phyloP scores from a whole-genome alignment of 2,888 invertebrate genomes.

The Melipona bicolor region DNA sequence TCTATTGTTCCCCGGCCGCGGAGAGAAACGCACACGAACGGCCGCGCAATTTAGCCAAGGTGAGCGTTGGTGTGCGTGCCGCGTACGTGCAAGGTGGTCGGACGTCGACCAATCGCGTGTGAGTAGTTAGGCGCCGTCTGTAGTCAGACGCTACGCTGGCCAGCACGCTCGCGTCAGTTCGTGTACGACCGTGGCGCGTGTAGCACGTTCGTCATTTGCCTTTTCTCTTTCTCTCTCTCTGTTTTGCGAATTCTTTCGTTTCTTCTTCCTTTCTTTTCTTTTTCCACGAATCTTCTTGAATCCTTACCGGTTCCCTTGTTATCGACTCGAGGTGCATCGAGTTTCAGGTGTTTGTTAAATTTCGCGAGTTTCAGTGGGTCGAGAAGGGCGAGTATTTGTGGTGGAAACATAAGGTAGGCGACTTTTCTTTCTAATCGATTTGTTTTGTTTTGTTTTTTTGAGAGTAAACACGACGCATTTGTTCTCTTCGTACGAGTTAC shows the following conservation, averaged over 20 bases:
- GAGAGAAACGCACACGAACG: conserved; percentile 19
- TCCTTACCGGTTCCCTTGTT: not conserved
- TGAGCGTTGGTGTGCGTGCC: conserved; percentile 13
- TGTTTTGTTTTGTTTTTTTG: no score
- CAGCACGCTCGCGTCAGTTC: conserved; percentile 58
- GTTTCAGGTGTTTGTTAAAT: no score
- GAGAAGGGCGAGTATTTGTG: no score
- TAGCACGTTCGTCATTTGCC: not conserved
- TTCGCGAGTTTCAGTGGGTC: no score
- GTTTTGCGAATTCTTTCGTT: not conserved
- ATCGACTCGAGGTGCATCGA: not conserved
- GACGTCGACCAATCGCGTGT: conserved; percentile 64
- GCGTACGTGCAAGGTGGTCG: conserved; percentile 52
- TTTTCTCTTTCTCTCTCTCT: not conserved
- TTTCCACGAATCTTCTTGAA: not conserved
- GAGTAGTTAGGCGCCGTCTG: conserved; percentile 67
- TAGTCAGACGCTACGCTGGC: conserved; percentile 43
- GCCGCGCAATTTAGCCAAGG: conserved; percentile 45
- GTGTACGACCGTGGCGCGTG: conserved; percentile 55
- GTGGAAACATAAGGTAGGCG: no score
- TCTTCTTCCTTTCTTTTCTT: no score
- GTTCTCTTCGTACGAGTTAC: no score
- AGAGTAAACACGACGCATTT: no score
- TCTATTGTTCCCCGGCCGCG: conserved; percentile 51
- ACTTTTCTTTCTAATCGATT: no score